Conservation (phyloP, 2,797 vertebrate species). For the Anabas testudineus region DNA sequence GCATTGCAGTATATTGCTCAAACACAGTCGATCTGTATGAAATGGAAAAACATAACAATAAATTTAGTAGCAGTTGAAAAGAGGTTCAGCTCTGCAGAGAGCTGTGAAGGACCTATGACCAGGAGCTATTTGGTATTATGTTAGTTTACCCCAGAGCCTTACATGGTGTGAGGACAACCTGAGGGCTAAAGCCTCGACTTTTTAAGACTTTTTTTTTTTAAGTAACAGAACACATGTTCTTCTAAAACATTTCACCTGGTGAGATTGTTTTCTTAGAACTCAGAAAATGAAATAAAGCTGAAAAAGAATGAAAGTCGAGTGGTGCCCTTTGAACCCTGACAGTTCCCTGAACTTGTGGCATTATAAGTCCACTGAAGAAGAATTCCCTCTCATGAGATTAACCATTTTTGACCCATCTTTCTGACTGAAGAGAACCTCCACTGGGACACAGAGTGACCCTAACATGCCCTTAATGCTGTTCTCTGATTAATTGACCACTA, state of each 20-base stretch:
- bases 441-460: conserved; percentile 57
- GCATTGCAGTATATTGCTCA: conserved; percentile 28
- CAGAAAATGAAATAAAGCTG: neutral
- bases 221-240: conserved; percentile 1
- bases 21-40: conserved; percentile 3
- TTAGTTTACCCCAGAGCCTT: conserved; percentile 28
- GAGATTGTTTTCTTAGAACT: conserved; percentile 12
- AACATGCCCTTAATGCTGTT: conserved; percentile 17
- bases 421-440: conserved; percentile 44
- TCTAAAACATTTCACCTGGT: conserved; percentile 10
- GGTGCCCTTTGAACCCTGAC: conserved; percentile 59
- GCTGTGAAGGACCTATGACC: conserved; percentile 36
- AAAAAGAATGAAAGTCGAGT: conserved; percentile 19
- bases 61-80: conserved; percentile 37
- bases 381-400: conserved; percentile 57
- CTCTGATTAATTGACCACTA: conserved; percentile 43
- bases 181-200: conserved; percentile 1
- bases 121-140: conserved; percentile 26
- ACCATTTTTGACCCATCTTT: conserved; percentile 52
- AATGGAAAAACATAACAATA: conserved; percentile 42
- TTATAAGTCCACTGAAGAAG: conserved; percentile 40
- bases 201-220: neutral
- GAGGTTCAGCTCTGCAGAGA: conserved; percentile 22
- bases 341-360: conserved; percentile 38
- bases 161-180: conserved; percentile 21